Conservation (phyloP, 2,888 invertebrate species). For the Cryptocheilus praepositus region DNA sequence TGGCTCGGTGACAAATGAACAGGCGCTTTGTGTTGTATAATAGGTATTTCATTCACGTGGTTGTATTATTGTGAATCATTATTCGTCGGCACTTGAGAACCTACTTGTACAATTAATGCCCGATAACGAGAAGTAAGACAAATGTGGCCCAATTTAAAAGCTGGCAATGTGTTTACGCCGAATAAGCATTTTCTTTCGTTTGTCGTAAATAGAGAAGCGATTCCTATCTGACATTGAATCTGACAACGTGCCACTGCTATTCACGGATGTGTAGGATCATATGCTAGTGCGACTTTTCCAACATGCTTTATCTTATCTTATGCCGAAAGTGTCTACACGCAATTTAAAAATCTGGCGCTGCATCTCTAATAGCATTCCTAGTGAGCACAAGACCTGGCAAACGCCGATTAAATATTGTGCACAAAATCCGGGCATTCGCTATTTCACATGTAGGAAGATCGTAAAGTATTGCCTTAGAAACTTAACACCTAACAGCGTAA, state of each 20-base stretch:
- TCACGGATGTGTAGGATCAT: slow-evolving; percentile 26
- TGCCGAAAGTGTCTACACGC: slow-evolving; percentile 37
- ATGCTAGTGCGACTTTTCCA: slow-evolving; percentile 25
- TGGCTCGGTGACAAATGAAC: no score
- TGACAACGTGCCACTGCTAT: slow-evolving; percentile 14
- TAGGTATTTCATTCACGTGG: no score
- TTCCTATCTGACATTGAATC: slow-evolving; percentile 27
- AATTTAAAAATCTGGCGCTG: slow-evolving; percentile 35
- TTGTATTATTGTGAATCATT: no score
- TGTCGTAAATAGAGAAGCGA: no score
- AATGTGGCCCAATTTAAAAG: slow-evolving; percentile 1
- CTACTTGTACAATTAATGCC: no score
- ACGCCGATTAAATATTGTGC: slow-evolving; percentile 21
- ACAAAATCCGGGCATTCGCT: slow-evolving; percentile 20
- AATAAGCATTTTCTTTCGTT: no score
- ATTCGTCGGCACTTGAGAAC: no score
- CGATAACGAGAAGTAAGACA: no score
- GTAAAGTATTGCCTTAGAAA: no score
- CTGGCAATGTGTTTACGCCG: no score
- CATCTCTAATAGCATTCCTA: slow-evolving; percentile 31
- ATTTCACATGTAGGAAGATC: slow-evolving; percentile 4
- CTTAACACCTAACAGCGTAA: no score
- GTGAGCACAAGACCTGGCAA: slow-evolving; percentile 10
- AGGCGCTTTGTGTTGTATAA: no score
- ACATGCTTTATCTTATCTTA: slow-evolving; percentile 48